Evolutionary conservation across 2,888 invertebrate species (phyloP).

Genomic region (Tachystola acroxantha): DNA sequence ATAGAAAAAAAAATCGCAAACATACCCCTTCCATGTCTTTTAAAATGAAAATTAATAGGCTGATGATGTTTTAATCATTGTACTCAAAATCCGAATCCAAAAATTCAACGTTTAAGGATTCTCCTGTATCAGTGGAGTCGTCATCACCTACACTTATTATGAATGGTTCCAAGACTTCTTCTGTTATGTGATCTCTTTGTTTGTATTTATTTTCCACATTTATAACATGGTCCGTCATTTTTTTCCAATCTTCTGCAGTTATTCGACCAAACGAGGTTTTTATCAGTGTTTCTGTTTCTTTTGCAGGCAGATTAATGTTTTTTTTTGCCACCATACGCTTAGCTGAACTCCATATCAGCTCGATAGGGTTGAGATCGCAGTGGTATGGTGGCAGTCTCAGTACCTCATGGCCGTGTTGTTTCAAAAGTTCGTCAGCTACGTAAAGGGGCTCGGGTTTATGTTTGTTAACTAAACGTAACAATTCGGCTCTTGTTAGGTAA

Average conservation of each 20-base stretch:
- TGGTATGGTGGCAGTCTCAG: conserved; percentile 2
- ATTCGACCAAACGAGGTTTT: conserved; percentile 1
- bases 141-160: conserved; percentile 1
- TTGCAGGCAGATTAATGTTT: conserved; percentile 3
- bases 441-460: conserved; percentile 4
- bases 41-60: no score
- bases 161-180: not conserved
- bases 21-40: no score
- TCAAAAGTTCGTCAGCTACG: conserved; percentile 1
- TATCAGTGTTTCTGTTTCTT: conserved; percentile 3
- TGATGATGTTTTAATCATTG: no score
- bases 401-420: conserved; percentile 2
- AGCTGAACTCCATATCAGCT: conserved; percentile 4
- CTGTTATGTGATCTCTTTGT: no score
- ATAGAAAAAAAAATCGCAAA: no score
- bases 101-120: no score
- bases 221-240: no score
- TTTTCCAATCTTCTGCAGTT: no score
- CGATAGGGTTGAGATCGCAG: not conserved
- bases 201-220: no score
- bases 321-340: conserved; percentile 3
- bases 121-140: no score
- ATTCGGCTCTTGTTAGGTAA: not conserved
- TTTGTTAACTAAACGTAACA: conserved; percentile 1
- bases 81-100: no score